Evolutionary conservation across 2,888 invertebrate species (phyloP).

Genomic region (Alcis repandata): DNA sequence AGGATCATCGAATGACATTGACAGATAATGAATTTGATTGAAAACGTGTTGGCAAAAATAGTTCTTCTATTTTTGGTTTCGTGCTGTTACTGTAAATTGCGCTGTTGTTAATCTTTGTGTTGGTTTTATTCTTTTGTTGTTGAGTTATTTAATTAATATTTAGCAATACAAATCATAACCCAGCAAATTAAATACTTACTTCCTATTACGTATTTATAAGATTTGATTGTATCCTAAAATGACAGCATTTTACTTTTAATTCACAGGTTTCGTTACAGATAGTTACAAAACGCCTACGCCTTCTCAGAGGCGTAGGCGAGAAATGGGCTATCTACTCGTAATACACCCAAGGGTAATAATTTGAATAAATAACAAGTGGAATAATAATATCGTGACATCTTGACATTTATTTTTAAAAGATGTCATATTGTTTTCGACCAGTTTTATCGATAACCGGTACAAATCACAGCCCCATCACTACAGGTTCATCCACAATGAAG

Average conservation of each 20-base stretch:
- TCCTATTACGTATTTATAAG: too few relatives aligned
- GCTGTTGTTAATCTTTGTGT: too few relatives aligned
- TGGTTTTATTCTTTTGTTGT: conserved; percentile 5
- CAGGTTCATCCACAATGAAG: conserved; percentile 54
- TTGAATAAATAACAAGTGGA: too few relatives aligned
- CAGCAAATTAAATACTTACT: too few relatives aligned
- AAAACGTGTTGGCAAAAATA: conserved; percentile 26
- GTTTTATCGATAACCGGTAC: conserved; percentile 30
- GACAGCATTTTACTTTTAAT: not conserved
- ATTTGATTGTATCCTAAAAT: not conserved
- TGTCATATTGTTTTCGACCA: too few relatives aligned
- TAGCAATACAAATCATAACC: not conserved
- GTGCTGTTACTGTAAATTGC: not conserved
- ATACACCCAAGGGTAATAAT: too few relatives aligned
- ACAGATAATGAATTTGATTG: conserved; percentile 44
- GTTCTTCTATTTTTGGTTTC: conserved; percentile 21
- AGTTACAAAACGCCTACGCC: too few relatives aligned
- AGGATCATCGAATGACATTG: conserved; percentile 65
- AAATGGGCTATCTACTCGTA: too few relatives aligned
- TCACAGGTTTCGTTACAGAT: too few relatives aligned
- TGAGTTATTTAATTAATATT: conserved; percentile 3
- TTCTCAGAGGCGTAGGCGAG: too few relatives aligned
- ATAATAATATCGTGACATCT: too few relatives aligned
- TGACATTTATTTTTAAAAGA: too few relatives aligned
- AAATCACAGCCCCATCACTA: conserved; percentile 54